A percentile compares a stretch with the other conserved stretches of the same genome.
These are phyloP conservation scores for Haliclona indistincta DNA, from an alignment of 37 sponge, comb jelly and placozoan species.

Conservation along the genomic window DNA sequence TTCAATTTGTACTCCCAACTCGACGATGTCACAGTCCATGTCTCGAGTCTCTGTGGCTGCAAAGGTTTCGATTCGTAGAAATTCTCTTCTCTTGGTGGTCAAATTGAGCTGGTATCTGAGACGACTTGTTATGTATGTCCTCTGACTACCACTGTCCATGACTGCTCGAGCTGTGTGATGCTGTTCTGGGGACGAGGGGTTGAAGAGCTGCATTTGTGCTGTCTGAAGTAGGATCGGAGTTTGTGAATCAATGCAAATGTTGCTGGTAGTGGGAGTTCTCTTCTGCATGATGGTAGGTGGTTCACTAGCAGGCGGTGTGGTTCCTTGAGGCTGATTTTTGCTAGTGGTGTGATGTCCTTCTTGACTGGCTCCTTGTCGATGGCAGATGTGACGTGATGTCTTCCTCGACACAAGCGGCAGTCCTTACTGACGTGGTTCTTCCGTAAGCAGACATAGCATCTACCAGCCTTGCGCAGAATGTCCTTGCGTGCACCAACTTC, in stretches of 20 bases:
- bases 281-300: too few relatives aligned
- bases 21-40: conserved; percentile 13
- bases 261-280: conserved; percentile 6
- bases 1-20: conserved; percentile 15
- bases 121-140: conserved; percentile 22
- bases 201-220: background rate
- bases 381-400: too few relatives aligned
- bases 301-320: too few relatives aligned
- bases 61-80: conserved; percentile 33
- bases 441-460: conserved; percentile 10
- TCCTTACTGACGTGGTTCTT: too few relatives aligned
- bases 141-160: conserved; percentile 39
- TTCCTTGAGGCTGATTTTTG: background rate
- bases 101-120: conserved; percentile 13
- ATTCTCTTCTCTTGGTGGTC: conserved; percentile 2
- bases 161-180: background rate
- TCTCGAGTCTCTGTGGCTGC: background rate
- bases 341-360: conserved; percentile 20
- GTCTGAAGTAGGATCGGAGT: conserved; percentile 9
- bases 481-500: conserved; percentile 5
- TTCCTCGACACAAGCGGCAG: too few relatives aligned
- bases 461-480: conserved; percentile 6
- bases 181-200: background rate
- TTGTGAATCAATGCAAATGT: background rate
- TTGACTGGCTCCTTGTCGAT: background rate